Base-by-base conservation (phyloP, 1,140 invertebrate species). In the Sipha flava region DNA sequence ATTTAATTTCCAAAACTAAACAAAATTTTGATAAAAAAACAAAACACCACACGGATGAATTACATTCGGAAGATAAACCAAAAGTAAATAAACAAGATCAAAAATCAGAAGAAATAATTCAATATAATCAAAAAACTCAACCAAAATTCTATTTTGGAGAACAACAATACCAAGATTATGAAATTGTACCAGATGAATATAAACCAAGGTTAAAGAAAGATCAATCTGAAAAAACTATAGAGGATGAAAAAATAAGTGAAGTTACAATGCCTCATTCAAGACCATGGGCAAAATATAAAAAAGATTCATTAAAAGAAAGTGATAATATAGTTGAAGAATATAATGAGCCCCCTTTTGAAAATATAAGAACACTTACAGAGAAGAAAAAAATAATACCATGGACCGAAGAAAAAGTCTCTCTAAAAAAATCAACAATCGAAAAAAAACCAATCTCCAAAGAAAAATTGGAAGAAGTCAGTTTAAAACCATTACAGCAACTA, bases 381-480 rank as follows among this genome's bases (percentile, higher is more conserved):
- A n/a, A n/a, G n/a, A 59, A 80, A 72, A 62, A 47, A 14, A 14
- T 73, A 29, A 80, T 72, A 45, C 80, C 57, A 26, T 79, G 70
- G 80, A 81, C 45, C 21, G 81, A 83, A 75, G 79, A 82, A 62
- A 68, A 45, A 79, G 37, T 80, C 16, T 29, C 82, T 47, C 49
- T 82, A 1, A 82, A 82, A 66, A 81, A 81, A 81, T 75, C 85
- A n/a, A 83, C 82, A 0, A 82, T 79, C 3, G 84, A 85, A 21
- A 84, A 84, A 9, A 84, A 85, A 70, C 82, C 66, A 75, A 14
- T 82, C 3, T 45, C 79, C 79, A 83, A 81, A 82, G 84, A 86
- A 83, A 84, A 85, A 68, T 82, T 85, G 81, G 86, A 87, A 81
- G 84, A 85, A 45, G 82, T 82, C 0, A 18, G 84, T n/a, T 82